A percentile compares a stretch with the other conserved stretches of the same genome.
phyloP scores from a whole-genome alignment of 1,140 invertebrate genomes.

The Orussus abietinus region DNA sequence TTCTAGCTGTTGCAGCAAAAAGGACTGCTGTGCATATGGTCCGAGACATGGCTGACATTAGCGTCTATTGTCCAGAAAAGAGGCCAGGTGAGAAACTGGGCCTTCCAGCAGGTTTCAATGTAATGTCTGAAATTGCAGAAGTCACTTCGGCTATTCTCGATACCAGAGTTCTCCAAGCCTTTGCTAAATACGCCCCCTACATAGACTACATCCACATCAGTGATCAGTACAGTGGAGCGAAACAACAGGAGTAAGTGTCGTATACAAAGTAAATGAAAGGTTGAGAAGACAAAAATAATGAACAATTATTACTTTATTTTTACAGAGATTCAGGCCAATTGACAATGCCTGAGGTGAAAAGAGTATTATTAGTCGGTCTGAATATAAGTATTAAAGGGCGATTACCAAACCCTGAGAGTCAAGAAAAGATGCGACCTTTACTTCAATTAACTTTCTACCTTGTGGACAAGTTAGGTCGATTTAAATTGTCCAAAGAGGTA shows the following conservation, averaged over 20 bases:
- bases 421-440: conserved; percentile 75
- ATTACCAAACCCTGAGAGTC: conserved; percentile 53
- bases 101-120: conserved; percentile 72
- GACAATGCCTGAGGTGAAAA: conserved; percentile 70
- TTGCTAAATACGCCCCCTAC: conserved; percentile 80
- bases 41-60: conserved; percentile 94
- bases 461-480: conserved; percentile 86
- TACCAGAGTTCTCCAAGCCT: conserved; percentile 72
- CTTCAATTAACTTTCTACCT: conserved; percentile 87
- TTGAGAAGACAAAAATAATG: no score
- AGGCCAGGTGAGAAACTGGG: conserved; percentile 85
- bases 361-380: conserved; percentile 80
- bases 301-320: conserved; percentile 10
- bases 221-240: conserved; percentile 89
- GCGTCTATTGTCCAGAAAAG: conserved; percentile 87
- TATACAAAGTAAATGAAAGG: no score
- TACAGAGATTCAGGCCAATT: conserved; percentile 56
- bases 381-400: conserved; percentile 70
- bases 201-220: conserved; percentile 97
- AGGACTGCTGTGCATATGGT: conserved; percentile 78
- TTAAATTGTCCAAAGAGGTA: conserved; percentile 89
- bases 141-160: conserved; percentile 80
- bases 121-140: conserved; percentile 90
- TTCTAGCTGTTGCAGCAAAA: conserved; percentile 88
- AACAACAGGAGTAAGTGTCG: conserved; percentile 80